Percentiles rank a stretch among this genome's conserved stretches.
These are phyloP conservation scores for Drosophila orena DNA, from an alignment of 1,140 invertebrate genomes.

Conservation along the genomic window DNA sequence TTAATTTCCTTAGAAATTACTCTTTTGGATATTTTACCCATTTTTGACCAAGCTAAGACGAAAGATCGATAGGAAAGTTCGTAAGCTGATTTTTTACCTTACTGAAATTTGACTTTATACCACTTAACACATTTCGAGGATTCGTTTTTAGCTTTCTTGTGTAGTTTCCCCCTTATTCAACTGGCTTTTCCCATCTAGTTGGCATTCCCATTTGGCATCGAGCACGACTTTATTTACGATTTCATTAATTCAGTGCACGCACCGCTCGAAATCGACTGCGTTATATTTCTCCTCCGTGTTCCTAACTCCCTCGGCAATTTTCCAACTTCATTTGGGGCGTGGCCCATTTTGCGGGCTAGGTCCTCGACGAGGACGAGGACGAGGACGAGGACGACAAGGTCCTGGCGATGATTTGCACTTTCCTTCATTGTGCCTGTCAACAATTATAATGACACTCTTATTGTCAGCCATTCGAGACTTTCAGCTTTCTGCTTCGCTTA, in stretches of 20 bases:
- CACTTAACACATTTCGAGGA: background rate
- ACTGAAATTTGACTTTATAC: too few relatives aligned
- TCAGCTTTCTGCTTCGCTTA: conserved; percentile 57
- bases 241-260: conserved; percentile 70
- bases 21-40: too few relatives aligned
- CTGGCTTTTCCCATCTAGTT: conserved; percentile 4
- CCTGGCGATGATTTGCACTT: conserved; percentile 68
- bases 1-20: too few relatives aligned
- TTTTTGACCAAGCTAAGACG: too few relatives aligned
- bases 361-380: conserved; percentile 13
- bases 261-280: conserved; percentile 45
- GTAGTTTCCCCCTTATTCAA: background rate
- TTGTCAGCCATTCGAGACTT: conserved; percentile 73
- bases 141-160: background rate
- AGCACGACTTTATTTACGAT: conserved; percentile 61
- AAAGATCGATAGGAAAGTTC: too few relatives aligned
- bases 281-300: conserved; percentile 1
- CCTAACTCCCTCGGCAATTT: conserved; percentile 1
- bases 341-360: conserved; percentile 17
- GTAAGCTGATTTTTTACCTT: too few relatives aligned
- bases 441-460: conserved; percentile 80
- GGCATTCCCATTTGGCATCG: background rate
- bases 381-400: conserved; percentile 5
- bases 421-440: conserved; percentile 46
- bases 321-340: conserved; percentile 55